These are phyloP conservation scores for Polymixis flavicincta DNA, from an alignment of 2,888 invertebrate genomes.

Conservation along the genomic window DNA sequence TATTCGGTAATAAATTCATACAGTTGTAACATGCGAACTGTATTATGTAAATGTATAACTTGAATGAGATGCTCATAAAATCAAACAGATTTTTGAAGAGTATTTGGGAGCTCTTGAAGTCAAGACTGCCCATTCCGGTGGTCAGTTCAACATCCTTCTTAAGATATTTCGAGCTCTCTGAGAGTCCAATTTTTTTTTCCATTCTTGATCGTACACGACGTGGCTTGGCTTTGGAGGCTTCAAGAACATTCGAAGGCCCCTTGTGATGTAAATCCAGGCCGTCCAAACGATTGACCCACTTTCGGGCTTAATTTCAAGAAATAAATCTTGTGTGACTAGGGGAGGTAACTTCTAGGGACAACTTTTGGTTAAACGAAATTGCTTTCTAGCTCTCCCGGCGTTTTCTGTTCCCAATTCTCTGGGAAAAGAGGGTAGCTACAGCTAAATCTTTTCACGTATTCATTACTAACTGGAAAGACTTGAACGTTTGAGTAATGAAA, in stretches of 20 bases:
- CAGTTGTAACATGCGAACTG: slow-evolving; percentile 21
- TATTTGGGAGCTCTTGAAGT: not conserved
- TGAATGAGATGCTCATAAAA: slow-evolving; percentile 16
- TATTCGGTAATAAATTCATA: slow-evolving; percentile 28
- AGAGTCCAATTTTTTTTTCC: not conserved
- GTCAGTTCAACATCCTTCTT: not conserved
- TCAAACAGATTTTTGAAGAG: slow-evolving; percentile 26
- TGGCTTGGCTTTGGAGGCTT: not conserved
- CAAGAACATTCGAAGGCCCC: not conserved
- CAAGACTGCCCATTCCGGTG: not conserved
- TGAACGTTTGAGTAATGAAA: not conserved
- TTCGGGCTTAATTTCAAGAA: slow-evolving; percentile 42
- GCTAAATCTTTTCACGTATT: not conserved
- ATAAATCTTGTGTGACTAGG: slow-evolving; percentile 47
- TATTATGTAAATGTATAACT: slow-evolving; percentile 23
- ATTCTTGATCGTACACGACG: slow-evolving; percentile 1
- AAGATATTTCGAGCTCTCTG: not conserved
- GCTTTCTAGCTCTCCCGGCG: slow-evolving; percentile 29
- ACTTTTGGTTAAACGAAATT: slow-evolving; percentile 34
- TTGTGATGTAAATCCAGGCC: slow-evolving; percentile 23
- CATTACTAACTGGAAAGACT: not conserved
- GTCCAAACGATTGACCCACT: slow-evolving; percentile 46
- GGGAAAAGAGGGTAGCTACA: not conserved
- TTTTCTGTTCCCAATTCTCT: not conserved
- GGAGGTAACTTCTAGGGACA: slow-evolving; percentile 28